These are phyloP conservation scores for Malaclemys terrapin DNA, from an alignment of 2,113 vertebrate species.

Conservation along the genomic window DNA sequence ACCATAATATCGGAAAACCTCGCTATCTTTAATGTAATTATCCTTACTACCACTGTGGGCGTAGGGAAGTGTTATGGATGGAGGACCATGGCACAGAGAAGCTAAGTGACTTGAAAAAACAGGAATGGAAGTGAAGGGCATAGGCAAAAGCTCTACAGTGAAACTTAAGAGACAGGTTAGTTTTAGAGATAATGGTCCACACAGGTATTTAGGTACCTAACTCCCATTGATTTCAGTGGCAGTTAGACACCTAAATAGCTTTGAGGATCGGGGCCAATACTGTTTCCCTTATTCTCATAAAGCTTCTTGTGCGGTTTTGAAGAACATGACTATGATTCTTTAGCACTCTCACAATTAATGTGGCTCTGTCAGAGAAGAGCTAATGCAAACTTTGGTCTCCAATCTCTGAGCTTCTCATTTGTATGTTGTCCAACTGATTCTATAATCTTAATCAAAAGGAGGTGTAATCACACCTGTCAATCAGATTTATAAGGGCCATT, in stretches of 20 bases:
- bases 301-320: neutral
- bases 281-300: neutral
- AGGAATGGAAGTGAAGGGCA: neutral
- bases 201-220: neutral
- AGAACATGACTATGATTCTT: fast-evolving
- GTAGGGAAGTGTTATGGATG: neutral
- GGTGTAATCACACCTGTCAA: neutral
- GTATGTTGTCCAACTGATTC: neutral
- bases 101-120: neutral
- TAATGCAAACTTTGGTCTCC: neutral
- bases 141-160: neutral
- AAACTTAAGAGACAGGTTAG: neutral
- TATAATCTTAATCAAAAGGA: neutral
- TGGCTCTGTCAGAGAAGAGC: fast-evolving
- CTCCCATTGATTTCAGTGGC: neutral
- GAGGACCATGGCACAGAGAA: neutral
- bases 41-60: neutral
- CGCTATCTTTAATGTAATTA: neutral
- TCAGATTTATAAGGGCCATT: neutral
- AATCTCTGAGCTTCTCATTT: neutral
- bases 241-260: neutral
- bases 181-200: neutral
- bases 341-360: fast-evolving
- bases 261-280: fast-evolving
- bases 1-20: neutral